phyloP scores from a whole-genome alignment of 2,113 vertebrate genomes.

The Raphicerus campestris region DNA sequence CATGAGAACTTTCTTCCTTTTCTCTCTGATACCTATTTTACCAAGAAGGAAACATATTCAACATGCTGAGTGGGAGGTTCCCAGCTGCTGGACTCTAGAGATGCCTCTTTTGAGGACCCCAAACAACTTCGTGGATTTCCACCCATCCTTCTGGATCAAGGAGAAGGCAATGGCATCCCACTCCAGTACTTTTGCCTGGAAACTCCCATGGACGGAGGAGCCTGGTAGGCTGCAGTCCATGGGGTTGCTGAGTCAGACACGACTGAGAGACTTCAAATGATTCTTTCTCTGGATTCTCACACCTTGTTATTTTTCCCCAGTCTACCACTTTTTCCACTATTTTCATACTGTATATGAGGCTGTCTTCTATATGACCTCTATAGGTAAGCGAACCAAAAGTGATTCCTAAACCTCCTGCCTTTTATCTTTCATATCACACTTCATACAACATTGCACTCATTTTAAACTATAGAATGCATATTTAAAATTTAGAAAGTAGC shows the following conservation, averaged over 20 bases:
- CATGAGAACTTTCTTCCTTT: not conserved
- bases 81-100: no score
- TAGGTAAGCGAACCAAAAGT: not conserved
- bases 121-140: not conserved
- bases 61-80: fast-evolving
- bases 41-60: not conserved
- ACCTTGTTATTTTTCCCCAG: not conserved
- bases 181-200: no score
- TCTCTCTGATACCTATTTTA: not conserved
- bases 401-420: not conserved
- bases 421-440: not conserved
- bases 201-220: no score
- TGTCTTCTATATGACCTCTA: not conserved
- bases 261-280: no score
- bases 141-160: not conserved
- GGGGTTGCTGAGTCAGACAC: no score
- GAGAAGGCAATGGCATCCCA: no score
- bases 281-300: not conserved
- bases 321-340: not conserved
- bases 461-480: not conserved
- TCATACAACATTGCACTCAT: not conserved
- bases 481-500: not conserved
- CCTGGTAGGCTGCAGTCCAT: no score
- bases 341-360: not conserved
- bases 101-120: not conserved